Base-by-base conservation (phyloP, 53 echinoderm and acorn worm genomes). In the Antedon mediterranea region DNA sequence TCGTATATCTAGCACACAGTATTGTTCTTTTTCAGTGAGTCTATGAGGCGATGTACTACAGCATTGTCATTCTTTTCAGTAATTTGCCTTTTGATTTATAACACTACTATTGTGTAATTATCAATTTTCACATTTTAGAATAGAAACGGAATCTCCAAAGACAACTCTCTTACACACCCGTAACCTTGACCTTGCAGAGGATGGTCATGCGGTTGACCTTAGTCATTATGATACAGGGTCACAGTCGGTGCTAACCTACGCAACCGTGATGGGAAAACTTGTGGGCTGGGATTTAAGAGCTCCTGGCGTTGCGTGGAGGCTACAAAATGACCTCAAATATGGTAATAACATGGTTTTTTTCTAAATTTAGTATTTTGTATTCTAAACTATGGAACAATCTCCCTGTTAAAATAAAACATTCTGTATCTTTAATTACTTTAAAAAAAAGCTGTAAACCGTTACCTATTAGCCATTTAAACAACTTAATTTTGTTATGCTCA, bases 251-350 rank as follows among this genome's bases (percentile, higher is more conserved):
- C 79, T 92, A 76, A 83, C 86, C n/a, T 93, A 90, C 75, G 98
- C 98, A 14, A 98, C 98, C 4, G 89, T 90, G 2, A 90, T 92
- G 75, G 98, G 98, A 14, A 90, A 88, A 57, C 85, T 98, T 28
- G 86, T 98, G 29, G 98, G 92, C 30, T 93, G 92, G 88, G 98
- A 98, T 78, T 90, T 98, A 31, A 43, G 98, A 74, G 90, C 98
- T 32, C 98, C 92, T 0, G 84, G 87, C 31, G 88, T 87, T 31
- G 92, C 92, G 29, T 93, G 92, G 90, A 80, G 89, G 43, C 82
- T 98, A 37, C 82, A 88, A 71, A 98, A 98, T 82, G 79, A 90
- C 31, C 86, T 86, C 31, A 92, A 84, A 74, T 82, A 90, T 42
- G 98, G 98, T 92, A 73, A 84, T 85, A 29, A 57, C 6, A 23